These are phyloP conservation scores for Clusia tigrina DNA, from an alignment of 2,888 invertebrate species.

Conservation along the genomic window DNA sequence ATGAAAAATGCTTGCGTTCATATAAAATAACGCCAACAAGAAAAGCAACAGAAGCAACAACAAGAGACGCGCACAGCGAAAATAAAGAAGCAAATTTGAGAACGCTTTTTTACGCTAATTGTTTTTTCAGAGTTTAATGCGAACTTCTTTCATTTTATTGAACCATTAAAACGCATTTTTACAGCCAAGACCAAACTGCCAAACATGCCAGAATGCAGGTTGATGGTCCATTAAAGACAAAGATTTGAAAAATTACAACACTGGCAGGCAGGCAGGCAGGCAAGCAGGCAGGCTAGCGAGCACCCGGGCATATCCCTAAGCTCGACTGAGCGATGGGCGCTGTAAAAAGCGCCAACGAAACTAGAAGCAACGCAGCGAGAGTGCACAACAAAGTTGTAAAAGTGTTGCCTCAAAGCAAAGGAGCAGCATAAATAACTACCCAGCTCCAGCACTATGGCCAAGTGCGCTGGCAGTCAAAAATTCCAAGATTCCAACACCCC, in stretches of 20 bases:
- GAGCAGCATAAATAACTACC: constrained; percentile 8
- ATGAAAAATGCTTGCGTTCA: background rate
- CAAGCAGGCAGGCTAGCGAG: constrained; percentile 20
- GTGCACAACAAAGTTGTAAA: constrained; percentile 59
- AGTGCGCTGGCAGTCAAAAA: constrained; percentile 24
- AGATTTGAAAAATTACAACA: constrained; percentile 52
- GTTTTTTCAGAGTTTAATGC: constrained; percentile 55
- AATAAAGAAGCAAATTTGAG: constrained; percentile 40
- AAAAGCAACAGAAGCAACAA: constrained; percentile 2
- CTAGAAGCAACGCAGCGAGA: constrained; percentile 44
- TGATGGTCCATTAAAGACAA: constrained; percentile 60
- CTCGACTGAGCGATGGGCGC: constrained; percentile 11
- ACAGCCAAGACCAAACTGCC: constrained; percentile 42
- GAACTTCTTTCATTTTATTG: constrained; percentile 60
- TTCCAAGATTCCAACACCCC: constrained; percentile 14
- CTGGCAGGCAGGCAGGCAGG: constrained; percentile 13
- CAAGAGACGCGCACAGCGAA: constrained; percentile 13
- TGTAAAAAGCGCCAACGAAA: constrained; percentile 21
- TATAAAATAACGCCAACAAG: background rate
- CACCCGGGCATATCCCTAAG: constrained; percentile 28
- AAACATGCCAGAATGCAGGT: constrained; percentile 30
- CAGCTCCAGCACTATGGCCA: constrained; percentile 27
- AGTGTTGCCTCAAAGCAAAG: constrained; percentile 48
- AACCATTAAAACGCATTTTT: constrained; percentile 60
- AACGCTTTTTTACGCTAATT: constrained; percentile 61